These are phyloP conservation scores for Trachelus stipa DNA, from an alignment of 2,888 invertebrate genomes.

Conservation along the genomic window DNA sequence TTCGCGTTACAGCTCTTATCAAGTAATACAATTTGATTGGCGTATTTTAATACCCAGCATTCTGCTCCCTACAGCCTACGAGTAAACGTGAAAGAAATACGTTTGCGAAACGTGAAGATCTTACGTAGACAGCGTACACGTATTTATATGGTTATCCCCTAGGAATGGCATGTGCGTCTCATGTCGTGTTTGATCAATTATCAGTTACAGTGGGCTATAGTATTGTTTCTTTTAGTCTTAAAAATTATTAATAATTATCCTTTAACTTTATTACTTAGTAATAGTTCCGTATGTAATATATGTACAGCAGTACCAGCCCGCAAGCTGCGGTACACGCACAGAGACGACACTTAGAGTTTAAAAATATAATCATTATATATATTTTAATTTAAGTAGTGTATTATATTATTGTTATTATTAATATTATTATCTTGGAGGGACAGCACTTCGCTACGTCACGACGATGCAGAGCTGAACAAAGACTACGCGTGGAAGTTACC, in stretches of 20 bases:
- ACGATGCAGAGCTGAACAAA: slow-evolving; percentile 63
- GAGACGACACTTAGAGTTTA: slow-evolving; percentile 67
- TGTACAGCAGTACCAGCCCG: slow-evolving; percentile 61
- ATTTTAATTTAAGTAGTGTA: slow-evolving; percentile 52
- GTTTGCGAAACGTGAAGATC: slow-evolving; percentile 47
- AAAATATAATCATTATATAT: slow-evolving; percentile 66
- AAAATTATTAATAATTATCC: slow-evolving; percentile 37
- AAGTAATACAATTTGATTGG: slow-evolving; percentile 41
- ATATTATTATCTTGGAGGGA: slow-evolving; percentile 66
- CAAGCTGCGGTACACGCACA: slow-evolving; percentile 56
- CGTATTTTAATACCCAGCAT: not conserved
- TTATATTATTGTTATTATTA: slow-evolving; percentile 50
- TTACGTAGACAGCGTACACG: slow-evolving; percentile 49
- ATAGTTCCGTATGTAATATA: slow-evolving; percentile 58
- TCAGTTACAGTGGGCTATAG: slow-evolving; percentile 39
- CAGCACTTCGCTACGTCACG: slow-evolving; percentile 64
- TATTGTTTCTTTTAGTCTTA: slow-evolving; percentile 32
- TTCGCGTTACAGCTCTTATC: slow-evolving; percentile 37
- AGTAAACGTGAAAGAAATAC: not conserved
- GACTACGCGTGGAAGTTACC: slow-evolving; percentile 62
- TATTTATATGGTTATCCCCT: slow-evolving; percentile 42
- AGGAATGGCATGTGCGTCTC: slow-evolving; percentile 49
- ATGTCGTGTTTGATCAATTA: slow-evolving; percentile 30
- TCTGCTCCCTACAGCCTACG: not conserved
- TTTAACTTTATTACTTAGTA: slow-evolving; percentile 47